Percentiles rank a stretch among this genome's conserved stretches.
These are phyloP conservation scores for Antennarius striatus DNA, from an alignment of 2,113 vertebrate genomes.

Conservation along the genomic window DNA sequence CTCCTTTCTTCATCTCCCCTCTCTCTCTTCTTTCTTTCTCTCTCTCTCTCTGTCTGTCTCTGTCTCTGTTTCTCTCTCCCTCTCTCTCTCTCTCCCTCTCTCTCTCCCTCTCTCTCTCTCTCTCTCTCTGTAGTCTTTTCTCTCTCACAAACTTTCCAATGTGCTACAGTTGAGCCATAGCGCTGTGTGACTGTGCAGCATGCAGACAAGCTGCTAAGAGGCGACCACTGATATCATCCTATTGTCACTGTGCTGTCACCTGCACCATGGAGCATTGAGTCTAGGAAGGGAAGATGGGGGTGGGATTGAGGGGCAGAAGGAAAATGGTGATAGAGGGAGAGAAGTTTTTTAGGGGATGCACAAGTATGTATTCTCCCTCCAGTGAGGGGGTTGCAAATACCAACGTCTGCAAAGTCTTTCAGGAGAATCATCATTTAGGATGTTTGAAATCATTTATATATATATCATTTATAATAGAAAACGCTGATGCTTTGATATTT, in stretches of 20 bases:
- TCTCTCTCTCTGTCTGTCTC: slow-evolving; percentile 13
- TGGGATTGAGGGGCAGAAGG: slow-evolving; percentile 1
- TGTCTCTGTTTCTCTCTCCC: slow-evolving; percentile 1
- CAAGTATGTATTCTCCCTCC: slow-evolving; percentile 24
- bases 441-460: too few species aligned
- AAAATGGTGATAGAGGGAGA: slow-evolving; percentile 8
- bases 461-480: too few species aligned
- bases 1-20: slow-evolving; percentile 8
- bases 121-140: slow-evolving; percentile 5
- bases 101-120: slow-evolving; percentile 12
- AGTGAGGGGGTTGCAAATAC: slow-evolving; percentile 24
- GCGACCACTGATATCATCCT: slow-evolving; percentile 63
- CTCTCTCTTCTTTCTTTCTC: slow-evolving; percentile 12
- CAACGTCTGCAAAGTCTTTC: not conserved
- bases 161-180: slow-evolving; percentile 55
- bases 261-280: slow-evolving; percentile 59
- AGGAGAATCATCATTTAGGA: not conserved
- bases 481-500: too few species aligned
- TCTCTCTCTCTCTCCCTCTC: not conserved
- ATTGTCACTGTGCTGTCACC: slow-evolving; percentile 72
- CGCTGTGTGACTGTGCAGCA: slow-evolving; percentile 50
- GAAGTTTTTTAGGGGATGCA: slow-evolving; percentile 3
- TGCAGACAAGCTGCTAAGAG: slow-evolving; percentile 46
- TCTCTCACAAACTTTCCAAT: slow-evolving; percentile 42
- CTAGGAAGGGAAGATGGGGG: slow-evolving; percentile 22